Evolutionary conservation across 1,140 invertebrate genomes (phyloP), one percentile per base, ranked within the genome.

Genomic region (Camponotus pennsylvanicus): DNA sequence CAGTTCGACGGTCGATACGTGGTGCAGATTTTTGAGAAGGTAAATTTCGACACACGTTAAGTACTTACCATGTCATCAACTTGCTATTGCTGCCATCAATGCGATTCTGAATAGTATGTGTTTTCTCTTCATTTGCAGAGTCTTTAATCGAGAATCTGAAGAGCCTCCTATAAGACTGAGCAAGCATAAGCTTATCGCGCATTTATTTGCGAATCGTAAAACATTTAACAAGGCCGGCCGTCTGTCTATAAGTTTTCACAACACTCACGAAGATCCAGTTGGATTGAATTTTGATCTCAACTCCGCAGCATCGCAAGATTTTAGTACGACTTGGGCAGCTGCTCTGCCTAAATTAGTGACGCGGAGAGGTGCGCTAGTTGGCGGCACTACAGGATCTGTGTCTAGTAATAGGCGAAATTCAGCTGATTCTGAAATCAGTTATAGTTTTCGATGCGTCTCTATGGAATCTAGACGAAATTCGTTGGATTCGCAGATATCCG

Each of bases 141-240:
- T 88, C 27, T 94, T 93, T 32, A 95, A 97, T n/a, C 96, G 96
- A 80, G 97, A 97, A 88, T 95, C 96, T 4, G 96, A 97, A 87
- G 97, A 97, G 85, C 97, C 97, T 32, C 97, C 97, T 13, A 95
- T 97, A 55, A 97, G 97, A 93, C 94, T 98, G 85, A 97, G 98
- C 91, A 98, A 98, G 92, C 98, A 99, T 93, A 98, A 98, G 94
- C 96, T 99, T 34, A 98, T 99, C 73, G 98, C 98, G 11, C 97
- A 98, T 93, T 98, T 98, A 1, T 99, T 98, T 96, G 97, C 97
- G 0, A 98, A 98, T 86, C 96, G 98, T n/a, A 97, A 98, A 91
- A 97, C 98, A 82, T 97, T 98, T 79, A 97, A 98, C 80, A 97
- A 97, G 91, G 96, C 96, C 75, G 98, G 98, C 0, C 95, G 97